Evolutionary conservation across 2,888 invertebrate genomes (phyloP).

Genomic region (Noctua pronuba): DNA sequence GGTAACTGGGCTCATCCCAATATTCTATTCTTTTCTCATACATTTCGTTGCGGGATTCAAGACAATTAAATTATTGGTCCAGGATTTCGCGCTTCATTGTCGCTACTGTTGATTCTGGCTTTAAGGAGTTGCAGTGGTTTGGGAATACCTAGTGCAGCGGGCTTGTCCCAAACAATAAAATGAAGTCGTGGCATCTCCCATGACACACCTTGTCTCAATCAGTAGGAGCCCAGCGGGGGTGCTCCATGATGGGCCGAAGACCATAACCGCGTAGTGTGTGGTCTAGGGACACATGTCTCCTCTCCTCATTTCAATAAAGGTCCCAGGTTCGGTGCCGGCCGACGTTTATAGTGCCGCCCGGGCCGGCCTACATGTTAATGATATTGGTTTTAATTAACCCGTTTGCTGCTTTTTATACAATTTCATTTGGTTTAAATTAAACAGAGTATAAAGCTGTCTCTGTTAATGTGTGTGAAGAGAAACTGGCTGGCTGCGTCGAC

Average conservation of each 20-base stretch:
- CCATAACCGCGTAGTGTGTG: constrained; percentile 54
- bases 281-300: constrained; percentile 55
- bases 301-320: constrained; percentile 61
- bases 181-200: neutral
- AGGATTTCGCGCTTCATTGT: neutral
- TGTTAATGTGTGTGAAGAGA: constrained; percentile 42
- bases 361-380: constrained; percentile 62
- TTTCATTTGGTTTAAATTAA: constrained; percentile 64
- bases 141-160: neutral
- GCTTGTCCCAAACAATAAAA: neutral
- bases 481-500: constrained; percentile 7
- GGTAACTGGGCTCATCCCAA: neutral
- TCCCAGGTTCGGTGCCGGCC: constrained; percentile 35
- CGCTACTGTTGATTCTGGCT: neutral
- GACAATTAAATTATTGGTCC: neutral
- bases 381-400: constrained; percentile 69
- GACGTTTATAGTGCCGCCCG: constrained; percentile 56
- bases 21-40: neutral
- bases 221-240: constrained; percentile 35
- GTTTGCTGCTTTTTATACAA: constrained; percentile 63
- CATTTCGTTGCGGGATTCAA: neutral
- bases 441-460: constrained; percentile 59
- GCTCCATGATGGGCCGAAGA: neutral
- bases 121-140: neutral
- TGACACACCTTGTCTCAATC: constrained; percentile 14